Percentiles rank a stretch among this genome's conserved stretches.
These are phyloP conservation scores for Drosophila nigricruria DNA, from an alignment of 2,888 invertebrate genomes.

Conservation along the genomic window DNA sequence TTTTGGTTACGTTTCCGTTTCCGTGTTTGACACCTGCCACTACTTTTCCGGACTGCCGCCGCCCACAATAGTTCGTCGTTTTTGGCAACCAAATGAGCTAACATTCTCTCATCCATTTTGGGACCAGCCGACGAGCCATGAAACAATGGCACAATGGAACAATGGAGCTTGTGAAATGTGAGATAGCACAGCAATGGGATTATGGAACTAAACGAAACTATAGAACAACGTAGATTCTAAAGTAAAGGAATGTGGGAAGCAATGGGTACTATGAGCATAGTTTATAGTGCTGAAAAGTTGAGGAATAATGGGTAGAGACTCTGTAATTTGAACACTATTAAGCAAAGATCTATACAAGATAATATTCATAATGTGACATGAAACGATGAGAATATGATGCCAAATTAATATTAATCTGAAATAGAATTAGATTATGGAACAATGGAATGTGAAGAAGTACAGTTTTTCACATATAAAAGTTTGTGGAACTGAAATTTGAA, in stretches of 20 bases:
- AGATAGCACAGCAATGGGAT: conserved; percentile 8
- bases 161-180: neutral
- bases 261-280: neutral
- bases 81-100: conserved; percentile 29
- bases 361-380: neutral
- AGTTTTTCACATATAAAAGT: too few relatives aligned
- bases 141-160: conserved; percentile 1
- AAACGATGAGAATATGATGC: neutral
- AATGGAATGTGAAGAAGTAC: neutral
- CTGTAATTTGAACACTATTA: neutral
- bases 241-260: neutral
- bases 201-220: conserved; percentile 1
- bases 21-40: conserved; percentile 57
- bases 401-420: neutral
- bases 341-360: neutral
- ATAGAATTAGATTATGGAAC: neutral
- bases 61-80: conserved; percentile 14
- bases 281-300: neutral
- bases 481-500: too few relatives aligned
- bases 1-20: conserved; percentile 53
- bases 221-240: neutral
- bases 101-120: conserved; percentile 12
- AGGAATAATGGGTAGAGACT: neutral
- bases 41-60: neutral
- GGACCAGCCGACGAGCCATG: conserved; percentile 3